Percentiles rank a stretch among this genome's conserved stretches.
These are phyloP conservation scores for Piprites chloris DNA, from an alignment of 2,113 vertebrate species.

Conservation along the genomic window DNA sequence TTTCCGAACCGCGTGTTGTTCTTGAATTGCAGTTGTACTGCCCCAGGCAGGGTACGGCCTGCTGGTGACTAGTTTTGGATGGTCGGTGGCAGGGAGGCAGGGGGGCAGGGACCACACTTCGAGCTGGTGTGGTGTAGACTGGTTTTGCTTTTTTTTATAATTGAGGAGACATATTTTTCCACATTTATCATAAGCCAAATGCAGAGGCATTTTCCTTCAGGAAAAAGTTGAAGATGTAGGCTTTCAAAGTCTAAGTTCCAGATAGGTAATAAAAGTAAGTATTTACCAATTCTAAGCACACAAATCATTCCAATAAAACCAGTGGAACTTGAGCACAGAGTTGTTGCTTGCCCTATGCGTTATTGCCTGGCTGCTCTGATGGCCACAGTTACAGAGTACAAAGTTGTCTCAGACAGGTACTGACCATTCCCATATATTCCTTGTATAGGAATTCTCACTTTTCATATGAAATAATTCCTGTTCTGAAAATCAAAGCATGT, in stretches of 20 bases:
- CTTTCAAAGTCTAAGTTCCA: background rate
- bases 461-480: background rate
- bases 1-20: background rate
- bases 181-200: background rate
- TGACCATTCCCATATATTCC: background rate
- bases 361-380: background rate
- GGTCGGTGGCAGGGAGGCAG: background rate
- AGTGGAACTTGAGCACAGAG: background rate
- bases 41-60: background rate
- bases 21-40: slow-evolving; percentile 7
- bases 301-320: background rate
- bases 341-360: background rate
- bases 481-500: background rate
- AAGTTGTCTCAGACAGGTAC: background rate
- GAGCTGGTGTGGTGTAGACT: background rate
- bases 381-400: background rate
- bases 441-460: background rate
- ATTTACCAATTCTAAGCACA: background rate
- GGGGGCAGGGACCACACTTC: background rate
- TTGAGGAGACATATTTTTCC: fast-evolving
- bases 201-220: background rate
- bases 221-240: background rate
- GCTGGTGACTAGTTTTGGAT: background rate
- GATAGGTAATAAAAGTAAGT: background rate
- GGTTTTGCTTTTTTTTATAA: background rate